Conservation (phyloP, 2,113 vertebrate species). For the Sialia sialis region DNA sequence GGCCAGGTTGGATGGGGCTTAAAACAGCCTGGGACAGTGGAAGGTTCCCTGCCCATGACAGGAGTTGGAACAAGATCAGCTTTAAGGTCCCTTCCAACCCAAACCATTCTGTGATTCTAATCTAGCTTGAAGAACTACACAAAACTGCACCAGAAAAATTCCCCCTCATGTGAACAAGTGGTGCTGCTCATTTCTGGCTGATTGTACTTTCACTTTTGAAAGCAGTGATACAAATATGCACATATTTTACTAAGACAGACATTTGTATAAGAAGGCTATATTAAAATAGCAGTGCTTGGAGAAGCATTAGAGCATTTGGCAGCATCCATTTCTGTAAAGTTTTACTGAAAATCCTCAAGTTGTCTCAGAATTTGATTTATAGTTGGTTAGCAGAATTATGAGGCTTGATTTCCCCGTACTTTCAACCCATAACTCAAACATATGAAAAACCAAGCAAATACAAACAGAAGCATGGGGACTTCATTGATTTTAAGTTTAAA, state of each 20-base stretch:
- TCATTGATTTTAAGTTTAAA: not conserved
- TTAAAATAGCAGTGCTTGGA: not conserved
- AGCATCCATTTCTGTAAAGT: not conserved
- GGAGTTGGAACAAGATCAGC: not conserved
- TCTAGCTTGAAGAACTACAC: not conserved
- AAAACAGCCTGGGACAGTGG: not conserved
- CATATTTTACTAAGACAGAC: not conserved
- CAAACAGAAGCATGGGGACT: not conserved
- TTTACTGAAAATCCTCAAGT: not conserved
- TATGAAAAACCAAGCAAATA: not conserved
- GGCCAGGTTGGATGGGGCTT: not conserved
- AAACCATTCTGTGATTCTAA: not conserved
- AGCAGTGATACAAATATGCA: not conserved
- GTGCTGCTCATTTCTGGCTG: not conserved
- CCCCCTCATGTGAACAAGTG: not conserved
- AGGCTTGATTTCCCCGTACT: not conserved
- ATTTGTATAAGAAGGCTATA: not conserved
- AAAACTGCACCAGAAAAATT: not conserved
- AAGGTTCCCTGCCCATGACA: not conserved
- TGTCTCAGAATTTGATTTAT: not conserved
- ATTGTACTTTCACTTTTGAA: not conserved
- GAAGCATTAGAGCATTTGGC: not conserved
- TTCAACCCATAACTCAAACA: not conserved
- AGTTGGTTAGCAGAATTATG: not conserved
- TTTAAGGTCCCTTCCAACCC: not conserved